A percentile compares a stretch with the other conserved stretches of the same genome.
These are phyloP conservation scores for Arctocebus calabarensis DNA, from an alignment of 2,797 vertebrate genomes.

Conservation along the genomic window DNA sequence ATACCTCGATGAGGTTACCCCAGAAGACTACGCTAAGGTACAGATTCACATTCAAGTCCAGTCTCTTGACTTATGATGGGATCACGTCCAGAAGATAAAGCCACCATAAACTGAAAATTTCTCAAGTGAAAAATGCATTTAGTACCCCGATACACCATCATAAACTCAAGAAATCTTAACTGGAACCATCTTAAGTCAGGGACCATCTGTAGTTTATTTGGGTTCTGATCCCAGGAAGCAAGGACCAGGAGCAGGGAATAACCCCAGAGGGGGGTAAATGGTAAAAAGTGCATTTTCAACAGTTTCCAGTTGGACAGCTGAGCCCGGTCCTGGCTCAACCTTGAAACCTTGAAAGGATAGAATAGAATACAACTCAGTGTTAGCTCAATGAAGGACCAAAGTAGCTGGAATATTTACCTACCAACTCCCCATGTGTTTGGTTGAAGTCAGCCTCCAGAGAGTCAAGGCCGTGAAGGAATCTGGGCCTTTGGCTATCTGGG, in stretches of 20 bases:
- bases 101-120: neutral
- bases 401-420: neutral
- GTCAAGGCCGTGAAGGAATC: neutral
- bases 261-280: neutral
- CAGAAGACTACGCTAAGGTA: neutral
- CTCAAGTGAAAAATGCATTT: neutral
- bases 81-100: neutral
- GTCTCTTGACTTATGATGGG: neutral
- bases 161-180: neutral
- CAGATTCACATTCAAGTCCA: neutral
- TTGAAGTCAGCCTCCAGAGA: neutral
- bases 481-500: neutral
- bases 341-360: neutral
- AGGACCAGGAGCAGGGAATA: neutral
- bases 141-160: neutral
- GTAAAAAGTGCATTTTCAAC: neutral
- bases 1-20: neutral
- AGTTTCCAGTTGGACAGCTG: slow-evolving; percentile 10
- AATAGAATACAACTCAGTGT: neutral
- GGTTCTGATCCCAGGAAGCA: neutral
- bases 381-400: neutral
- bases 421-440: neutral
- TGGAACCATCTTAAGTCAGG: neutral
- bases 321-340: neutral
- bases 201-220: neutral